Conservation (phyloP, 2,888 invertebrate genomes). For the Nomada fabriciana region DNA sequence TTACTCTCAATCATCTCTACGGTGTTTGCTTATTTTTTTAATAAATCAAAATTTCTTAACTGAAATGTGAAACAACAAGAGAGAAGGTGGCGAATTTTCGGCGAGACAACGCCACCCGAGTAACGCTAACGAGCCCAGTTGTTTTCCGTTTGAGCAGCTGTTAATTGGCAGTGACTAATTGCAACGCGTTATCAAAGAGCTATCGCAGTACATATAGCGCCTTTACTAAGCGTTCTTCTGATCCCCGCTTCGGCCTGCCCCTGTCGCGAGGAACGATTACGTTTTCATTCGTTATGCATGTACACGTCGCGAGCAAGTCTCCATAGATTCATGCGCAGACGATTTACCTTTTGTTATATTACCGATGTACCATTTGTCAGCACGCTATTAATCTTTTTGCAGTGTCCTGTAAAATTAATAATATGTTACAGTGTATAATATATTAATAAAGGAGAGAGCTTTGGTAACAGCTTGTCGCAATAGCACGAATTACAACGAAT, state of each 20-base stretch:
- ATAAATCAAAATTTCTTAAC: no score
- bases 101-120: slow-evolving; percentile 35
- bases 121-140: slow-evolving; percentile 76
- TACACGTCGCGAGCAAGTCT: neutral
- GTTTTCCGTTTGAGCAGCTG: slow-evolving; percentile 84
- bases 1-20: neutral
- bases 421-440: neutral
- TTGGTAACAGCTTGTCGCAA: slow-evolving; percentile 10
- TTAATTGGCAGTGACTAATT: slow-evolving; percentile 85
- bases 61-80: no score
- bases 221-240: slow-evolving; percentile 56
- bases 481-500: slow-evolving; percentile 42
- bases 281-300: slow-evolving; percentile 38
- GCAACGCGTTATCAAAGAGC: slow-evolving; percentile 79
- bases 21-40: no score
- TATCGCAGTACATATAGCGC: slow-evolving; percentile 61
- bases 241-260: slow-evolving; percentile 36
- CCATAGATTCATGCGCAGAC: slow-evolving; percentile 16
- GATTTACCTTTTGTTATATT: neutral
- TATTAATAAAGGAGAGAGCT: neutral
- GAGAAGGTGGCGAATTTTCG: no score
- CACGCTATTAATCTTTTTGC: no score
- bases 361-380: no score
- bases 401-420: no score
- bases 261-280: slow-evolving; percentile 47